Percentiles rank a stretch among this genome's conserved stretches.
phyloP scores from a whole-genome alignment of 2,888 invertebrate species.

The Euproctis similis region DNA sequence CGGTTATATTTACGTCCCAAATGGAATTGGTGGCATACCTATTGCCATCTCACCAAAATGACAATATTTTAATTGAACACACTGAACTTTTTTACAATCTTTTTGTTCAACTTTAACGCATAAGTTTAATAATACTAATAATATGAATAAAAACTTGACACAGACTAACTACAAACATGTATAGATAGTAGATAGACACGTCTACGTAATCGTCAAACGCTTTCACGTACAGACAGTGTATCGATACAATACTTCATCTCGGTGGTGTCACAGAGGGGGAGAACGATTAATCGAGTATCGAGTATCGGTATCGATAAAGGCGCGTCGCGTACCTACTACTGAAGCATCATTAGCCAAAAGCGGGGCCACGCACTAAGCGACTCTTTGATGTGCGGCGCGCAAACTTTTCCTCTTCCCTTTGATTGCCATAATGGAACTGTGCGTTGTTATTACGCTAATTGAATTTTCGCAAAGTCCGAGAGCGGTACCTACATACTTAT shows the following conservation, averaged over 20 bases:
- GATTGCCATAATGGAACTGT: constrained; percentile 68
- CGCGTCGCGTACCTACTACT: too few species aligned
- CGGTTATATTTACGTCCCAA: too few species aligned
- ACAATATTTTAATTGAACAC: too few species aligned
- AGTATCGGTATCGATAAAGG: constrained; percentile 26
- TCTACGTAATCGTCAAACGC: constrained; percentile 1
- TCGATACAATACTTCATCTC: constrained; percentile 16
- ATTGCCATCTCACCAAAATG: too few species aligned
- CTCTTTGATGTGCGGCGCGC: constrained; percentile 65
- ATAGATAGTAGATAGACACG: too few species aligned
- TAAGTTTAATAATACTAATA: too few species aligned
- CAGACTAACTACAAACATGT: too few species aligned
- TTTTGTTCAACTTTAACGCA: too few species aligned
- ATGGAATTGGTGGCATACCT: too few species aligned
- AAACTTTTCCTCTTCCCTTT: constrained; percentile 69
- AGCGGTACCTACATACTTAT: too few species aligned
- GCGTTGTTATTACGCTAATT: constrained; percentile 69
- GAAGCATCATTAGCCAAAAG: constrained; percentile 44
- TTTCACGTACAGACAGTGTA: constrained; percentile 4
- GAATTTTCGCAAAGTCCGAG: constrained; percentile 57
- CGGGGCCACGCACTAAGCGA: constrained; percentile 58
- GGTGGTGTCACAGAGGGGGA: constrained; percentile 18
- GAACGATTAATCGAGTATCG: constrained; percentile 22
- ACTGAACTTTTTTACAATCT: too few species aligned
- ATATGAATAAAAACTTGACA: too few species aligned